Evolutionary conservation across 2,113 vertebrate genomes (phyloP).

Genomic region (Phalacrocorax brasilianus): DNA sequence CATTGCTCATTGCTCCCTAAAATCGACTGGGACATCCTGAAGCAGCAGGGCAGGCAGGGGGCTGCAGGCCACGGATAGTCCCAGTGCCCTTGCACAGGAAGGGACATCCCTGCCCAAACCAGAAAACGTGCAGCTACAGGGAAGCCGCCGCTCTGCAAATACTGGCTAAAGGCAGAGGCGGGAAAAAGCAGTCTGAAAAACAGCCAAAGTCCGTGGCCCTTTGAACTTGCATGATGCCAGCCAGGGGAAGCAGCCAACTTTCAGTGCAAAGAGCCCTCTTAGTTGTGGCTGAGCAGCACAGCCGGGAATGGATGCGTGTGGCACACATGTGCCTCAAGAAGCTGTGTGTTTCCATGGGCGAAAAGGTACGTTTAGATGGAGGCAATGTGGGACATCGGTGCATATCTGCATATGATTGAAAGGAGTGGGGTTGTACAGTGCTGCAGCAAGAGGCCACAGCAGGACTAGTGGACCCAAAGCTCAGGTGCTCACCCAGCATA

Average conservation of each 20-base stretch:
- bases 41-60: background rate
- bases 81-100: background rate
- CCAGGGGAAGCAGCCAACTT: background rate
- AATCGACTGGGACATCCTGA: fast-evolving
- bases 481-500: background rate
- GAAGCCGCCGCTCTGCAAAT: background rate
- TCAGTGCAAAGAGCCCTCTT: background rate
- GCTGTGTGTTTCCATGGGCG: fast-evolving
- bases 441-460: background rate
- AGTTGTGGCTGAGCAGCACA: background rate
- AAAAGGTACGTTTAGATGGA: background rate
- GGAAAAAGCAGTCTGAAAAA: background rate
- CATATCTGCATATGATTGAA: background rate
- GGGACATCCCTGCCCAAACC: background rate
- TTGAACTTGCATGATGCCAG: background rate
- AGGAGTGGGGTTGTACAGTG: fast-evolving
- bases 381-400: too few species aligned
- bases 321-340: background rate
- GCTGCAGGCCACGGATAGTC: background rate
- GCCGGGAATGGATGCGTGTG: background rate
- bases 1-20: background rate
- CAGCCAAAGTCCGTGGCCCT: background rate
- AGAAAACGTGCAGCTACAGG: background rate
- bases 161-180: background rate
- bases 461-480: background rate